These are phyloP conservation scores for Pseudorasbora parva DNA, from an alignment of 2,113 vertebrate genomes.

Conservation along the genomic window DNA sequence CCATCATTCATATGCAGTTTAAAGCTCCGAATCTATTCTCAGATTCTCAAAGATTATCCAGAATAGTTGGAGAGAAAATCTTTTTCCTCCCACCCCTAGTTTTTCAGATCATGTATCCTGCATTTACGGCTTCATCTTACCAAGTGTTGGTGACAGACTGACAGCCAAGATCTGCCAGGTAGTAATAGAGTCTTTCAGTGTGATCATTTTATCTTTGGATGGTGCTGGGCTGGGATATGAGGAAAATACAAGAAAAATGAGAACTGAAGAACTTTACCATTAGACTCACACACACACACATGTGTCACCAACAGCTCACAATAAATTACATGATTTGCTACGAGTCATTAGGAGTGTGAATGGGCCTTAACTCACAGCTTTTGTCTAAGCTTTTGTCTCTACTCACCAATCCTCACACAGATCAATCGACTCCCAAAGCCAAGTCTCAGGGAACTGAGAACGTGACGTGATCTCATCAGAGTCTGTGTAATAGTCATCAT, in stretches of 20 bases:
- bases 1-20: no score
- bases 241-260: background rate
- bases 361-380: background rate
- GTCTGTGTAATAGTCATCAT: constrained; percentile 29
- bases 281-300: no score
- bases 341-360: no score
- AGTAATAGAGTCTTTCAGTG: constrained; percentile 81
- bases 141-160: constrained; percentile 53
- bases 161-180: constrained; percentile 83
- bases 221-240: constrained; percentile 64
- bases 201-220: constrained; percentile 54
- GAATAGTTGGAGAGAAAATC: no score
- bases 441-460: constrained; percentile 56
- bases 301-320: no score
- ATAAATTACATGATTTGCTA: no score
- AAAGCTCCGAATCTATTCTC: no score
- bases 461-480: constrained; percentile 52
- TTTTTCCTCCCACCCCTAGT: no score
- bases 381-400: no score
- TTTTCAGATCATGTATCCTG: background rate
- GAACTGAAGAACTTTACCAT: no score
- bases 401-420: constrained; percentile 17
- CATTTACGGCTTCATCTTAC: constrained; percentile 18
- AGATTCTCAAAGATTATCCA: no score
- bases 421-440: constrained; percentile 51